Evolutionary conservation across 2,113 vertebrate species (phyloP).

Genomic region (Heterotis niloticus): DNA sequence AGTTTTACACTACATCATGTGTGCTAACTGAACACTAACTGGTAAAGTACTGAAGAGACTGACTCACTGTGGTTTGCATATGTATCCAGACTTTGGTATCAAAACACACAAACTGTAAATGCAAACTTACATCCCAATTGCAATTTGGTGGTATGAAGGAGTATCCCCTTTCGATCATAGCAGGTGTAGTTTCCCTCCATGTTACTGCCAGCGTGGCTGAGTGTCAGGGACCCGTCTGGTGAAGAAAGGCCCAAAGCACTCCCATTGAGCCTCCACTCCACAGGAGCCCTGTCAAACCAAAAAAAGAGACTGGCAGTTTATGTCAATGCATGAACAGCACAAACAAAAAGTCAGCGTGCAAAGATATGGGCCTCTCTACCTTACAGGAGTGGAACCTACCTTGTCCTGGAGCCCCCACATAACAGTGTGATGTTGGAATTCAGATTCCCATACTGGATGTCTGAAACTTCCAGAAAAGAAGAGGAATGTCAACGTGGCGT

Average conservation of each 20-base stretch:
- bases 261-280: slow-evolving; percentile 60
- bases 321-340: neutral
- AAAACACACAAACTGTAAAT: too few relatives aligned
- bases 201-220: slow-evolving; percentile 48
- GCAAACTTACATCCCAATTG: slow-evolving; percentile 64
- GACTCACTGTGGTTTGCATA: too few relatives aligned
- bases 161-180: slow-evolving; percentile 50
- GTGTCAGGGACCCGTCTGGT: slow-evolving; percentile 53
- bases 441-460: slow-evolving; percentile 42
- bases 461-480: slow-evolving; percentile 27
- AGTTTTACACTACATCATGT: too few relatives aligned
- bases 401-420: slow-evolving; percentile 31
- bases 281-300: slow-evolving; percentile 47
- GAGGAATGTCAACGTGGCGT: neutral
- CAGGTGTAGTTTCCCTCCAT: slow-evolving; percentile 73
- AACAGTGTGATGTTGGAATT: slow-evolving; percentile 44
- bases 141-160: slow-evolving; percentile 54
- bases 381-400: slow-evolving; percentile 35
- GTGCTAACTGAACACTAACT: too few relatives aligned
- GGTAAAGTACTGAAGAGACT: too few relatives aligned
- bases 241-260: slow-evolving; percentile 45
- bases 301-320: slow-evolving; percentile 27
- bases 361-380: neutral
- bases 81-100: too few relatives aligned
- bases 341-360: neutral